These are phyloP conservation scores for Drosophila chauvacae DNA, from an alignment of 1,140 invertebrate species.

Conservation along the genomic window DNA sequence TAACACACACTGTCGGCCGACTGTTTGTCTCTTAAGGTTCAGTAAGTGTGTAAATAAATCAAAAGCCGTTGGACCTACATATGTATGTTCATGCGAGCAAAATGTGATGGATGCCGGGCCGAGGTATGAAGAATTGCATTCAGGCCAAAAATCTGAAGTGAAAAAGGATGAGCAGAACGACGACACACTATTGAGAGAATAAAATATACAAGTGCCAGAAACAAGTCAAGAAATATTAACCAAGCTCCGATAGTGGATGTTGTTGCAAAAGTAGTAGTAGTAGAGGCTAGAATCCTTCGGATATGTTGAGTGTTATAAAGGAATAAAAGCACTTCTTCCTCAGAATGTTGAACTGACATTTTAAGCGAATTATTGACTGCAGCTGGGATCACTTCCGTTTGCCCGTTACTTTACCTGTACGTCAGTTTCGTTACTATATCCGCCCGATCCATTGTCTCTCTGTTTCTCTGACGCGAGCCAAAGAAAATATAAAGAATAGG, in stretches of 20 bases:
- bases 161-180: not conserved
- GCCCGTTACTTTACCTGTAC: no score
- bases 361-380: no score
- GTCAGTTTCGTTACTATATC: no score
- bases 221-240: constrained; percentile 7
- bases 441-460: no score
- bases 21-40: constrained; percentile 50
- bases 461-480: no score
- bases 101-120: constrained; percentile 28
- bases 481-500: no score
- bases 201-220: constrained; percentile 1
- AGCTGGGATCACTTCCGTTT: no score
- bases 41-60: constrained; percentile 56
- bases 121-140: constrained; percentile 30
- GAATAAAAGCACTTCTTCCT: no score
- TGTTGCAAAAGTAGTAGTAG: not conserved
- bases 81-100: constrained; percentile 24
- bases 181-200: not conserved
- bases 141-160: not conserved
- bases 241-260: not conserved
- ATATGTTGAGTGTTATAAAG: not conserved
- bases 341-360: no score
- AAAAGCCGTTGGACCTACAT: constrained; percentile 35
- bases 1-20: constrained; percentile 22
- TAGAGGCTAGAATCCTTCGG: not conserved